A percentile compares a stretch with the other conserved stretches of the same genome.
These are phyloP conservation scores for Amphimallon solstitiale DNA, from an alignment of 2,888 invertebrate species.

Conservation along the genomic window DNA sequence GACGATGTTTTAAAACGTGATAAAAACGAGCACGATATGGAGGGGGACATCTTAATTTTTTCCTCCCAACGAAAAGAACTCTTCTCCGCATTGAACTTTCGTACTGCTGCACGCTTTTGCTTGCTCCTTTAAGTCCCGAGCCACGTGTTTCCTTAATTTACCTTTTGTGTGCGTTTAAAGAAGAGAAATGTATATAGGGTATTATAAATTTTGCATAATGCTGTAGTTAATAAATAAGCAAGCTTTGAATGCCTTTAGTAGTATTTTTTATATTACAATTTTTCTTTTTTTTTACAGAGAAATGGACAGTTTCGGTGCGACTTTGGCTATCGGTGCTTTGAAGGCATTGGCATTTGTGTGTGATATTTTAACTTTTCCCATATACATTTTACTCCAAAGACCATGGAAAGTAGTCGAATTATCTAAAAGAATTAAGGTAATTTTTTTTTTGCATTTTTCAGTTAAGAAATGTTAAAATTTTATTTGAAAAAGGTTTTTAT, in stretches of 20 bases:
- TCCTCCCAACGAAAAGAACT: too few relatives aligned
- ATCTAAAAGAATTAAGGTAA: conserved; percentile 82
- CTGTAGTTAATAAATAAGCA: background rate
- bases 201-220: background rate
- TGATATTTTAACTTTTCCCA: conserved; percentile 90
- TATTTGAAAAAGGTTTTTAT: too few relatives aligned
- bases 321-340: conserved; percentile 79
- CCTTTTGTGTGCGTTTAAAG: background rate
- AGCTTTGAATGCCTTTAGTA: background rate
- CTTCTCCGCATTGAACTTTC: too few relatives aligned
- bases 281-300: conserved; percentile 62
- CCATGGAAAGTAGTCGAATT: conserved; percentile 87
- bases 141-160: background rate
- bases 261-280: conserved; percentile 6
- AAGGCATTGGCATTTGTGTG: conserved; percentile 85
- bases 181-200: conserved; percentile 14
- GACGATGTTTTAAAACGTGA: conserved; percentile 1
- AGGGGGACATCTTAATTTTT: too few relatives aligned
- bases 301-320: conserved; percentile 70
- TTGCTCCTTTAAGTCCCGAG: background rate
- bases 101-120: background rate
- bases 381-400: conserved; percentile 86
- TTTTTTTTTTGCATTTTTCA: too few relatives aligned
- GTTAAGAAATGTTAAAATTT: too few relatives aligned
- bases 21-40: too few relatives aligned